Percentiles rank a stretch among this genome's conserved stretches.
Evolutionary conservation across 2,797 vertebrate species (phyloP).

Genomic region (Catostomus latipinnis): DNA sequence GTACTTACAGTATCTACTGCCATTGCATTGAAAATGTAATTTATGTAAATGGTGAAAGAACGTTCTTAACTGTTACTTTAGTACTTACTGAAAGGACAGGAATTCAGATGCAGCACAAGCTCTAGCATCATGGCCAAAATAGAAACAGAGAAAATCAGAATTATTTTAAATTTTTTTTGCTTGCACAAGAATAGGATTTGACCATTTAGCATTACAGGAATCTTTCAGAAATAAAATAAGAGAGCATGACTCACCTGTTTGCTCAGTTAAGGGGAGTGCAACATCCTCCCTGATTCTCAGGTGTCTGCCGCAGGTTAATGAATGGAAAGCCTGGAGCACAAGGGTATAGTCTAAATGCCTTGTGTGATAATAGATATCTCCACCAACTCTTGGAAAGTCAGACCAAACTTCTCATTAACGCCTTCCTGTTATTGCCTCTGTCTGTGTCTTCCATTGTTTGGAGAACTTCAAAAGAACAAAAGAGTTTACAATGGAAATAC

Average conservation of each 20-base stretch:
- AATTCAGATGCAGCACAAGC: background rate
- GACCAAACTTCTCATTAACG: slow-evolving; percentile 50
- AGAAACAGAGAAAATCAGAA: background rate
- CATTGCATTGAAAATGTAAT: too few relatives aligned
- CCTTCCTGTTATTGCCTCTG: background rate
- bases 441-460: slow-evolving; percentile 45
- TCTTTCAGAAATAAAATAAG: slow-evolving; percentile 11
- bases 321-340: slow-evolving; percentile 48
- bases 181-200: background rate
- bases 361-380: slow-evolving; percentile 48
- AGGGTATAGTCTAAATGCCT: slow-evolving; percentile 40
- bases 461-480: slow-evolving; percentile 53
- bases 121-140: background rate
- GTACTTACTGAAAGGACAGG: too few relatives aligned
- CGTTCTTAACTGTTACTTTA: too few relatives aligned
- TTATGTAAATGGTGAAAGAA: too few relatives aligned
- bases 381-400: slow-evolving; percentile 45
- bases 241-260: slow-evolving; percentile 42
- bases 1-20: too few relatives aligned
- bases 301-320: slow-evolving; percentile 48
- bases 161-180: too few relatives aligned
- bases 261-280: slow-evolving; percentile 10
- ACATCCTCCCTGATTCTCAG: slow-evolving; percentile 34
- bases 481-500: slow-evolving; percentile 40
- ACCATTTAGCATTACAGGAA: slow-evolving; percentile 2